Evolutionary conservation across 30 jellyfish, hydroid and myxozoan species (phyloP), one percentile per base, ranked within the genome.

Genomic region (Pelagia noctiluca): DNA sequence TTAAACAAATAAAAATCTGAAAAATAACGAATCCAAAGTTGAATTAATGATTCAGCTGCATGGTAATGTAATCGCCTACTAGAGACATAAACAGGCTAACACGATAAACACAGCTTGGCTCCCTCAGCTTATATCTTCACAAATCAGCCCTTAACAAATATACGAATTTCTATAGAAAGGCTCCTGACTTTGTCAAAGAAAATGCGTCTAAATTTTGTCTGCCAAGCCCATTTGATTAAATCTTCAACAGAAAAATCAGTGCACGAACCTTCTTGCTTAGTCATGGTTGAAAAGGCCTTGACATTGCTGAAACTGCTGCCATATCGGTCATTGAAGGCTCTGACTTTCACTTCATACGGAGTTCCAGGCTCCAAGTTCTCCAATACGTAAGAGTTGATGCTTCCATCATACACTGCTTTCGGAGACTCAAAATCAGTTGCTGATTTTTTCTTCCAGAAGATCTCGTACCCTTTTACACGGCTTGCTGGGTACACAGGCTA

Each of bases 381-480:
- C 52, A 87, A 57, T 12, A 64, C 71, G 88, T 65, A 86, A 11
- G 83, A 18, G 38, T 38, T 57, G 47, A 71, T 80, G 1, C 34
- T 21, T 21, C 89, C 83, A 38, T 63, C 88, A 10, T 29, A 26
- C 21, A 53, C 48, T 10, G 76, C 36, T 21, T 38, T 67, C 25
- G 63, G 76, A 2, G 71, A 21, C 67, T 84, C 72, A 50, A 68
- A 91, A 2, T 84, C 49, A 16, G 28, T 29, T 19, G 67, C 95
- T 25, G 87, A 86, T 11, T 68, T 76, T 38, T 78, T 76, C 34
- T 82, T 90, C 85, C 89, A 86, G 49, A 80, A 87, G 37, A 93
- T 62, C 8, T 72, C 81, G 63, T 69, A 93, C 26, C 96, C 95
- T 7, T 82, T 62, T 25, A 93, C 93, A 13, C 98, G 97, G 49